Percentiles rank a stretch among this genome's conserved stretches.
These are phyloP conservation scores for human (Homo sapiens) DNA, from an alignment of 2,113 vertebrate genomes.

Conservation along the genomic window DNA sequence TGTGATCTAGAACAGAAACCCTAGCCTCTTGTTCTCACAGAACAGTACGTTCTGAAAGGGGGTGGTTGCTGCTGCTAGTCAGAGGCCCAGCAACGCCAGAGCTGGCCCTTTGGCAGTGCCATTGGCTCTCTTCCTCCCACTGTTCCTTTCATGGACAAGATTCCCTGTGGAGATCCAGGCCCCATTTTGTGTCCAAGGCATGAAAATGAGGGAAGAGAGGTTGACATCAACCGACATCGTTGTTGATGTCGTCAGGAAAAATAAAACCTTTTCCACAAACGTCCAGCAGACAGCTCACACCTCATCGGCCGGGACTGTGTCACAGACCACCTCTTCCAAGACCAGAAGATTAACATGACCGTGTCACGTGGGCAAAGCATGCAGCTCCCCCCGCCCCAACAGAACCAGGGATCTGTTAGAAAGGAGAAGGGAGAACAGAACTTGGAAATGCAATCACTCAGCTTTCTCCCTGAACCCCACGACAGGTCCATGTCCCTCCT, in stretches of 20 bases:
- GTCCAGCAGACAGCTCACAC: not conserved
- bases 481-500: not conserved
- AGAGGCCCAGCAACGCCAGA: not conserved
- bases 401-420: not conserved
- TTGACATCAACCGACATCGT: no score
- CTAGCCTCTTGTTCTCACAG: not conserved
- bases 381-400: no score
- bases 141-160: not conserved
- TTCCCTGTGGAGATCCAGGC: not conserved
- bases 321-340: accelerated
- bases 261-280: no score
- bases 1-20: not conserved
- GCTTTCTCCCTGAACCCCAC: not conserved
- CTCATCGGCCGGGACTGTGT: accelerated
- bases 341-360: not conserved
- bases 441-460: accelerated
- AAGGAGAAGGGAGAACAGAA: not conserved
- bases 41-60: not conserved
- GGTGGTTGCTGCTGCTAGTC: accelerated
- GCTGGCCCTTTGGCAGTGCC: not conserved
- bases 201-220: not conserved
- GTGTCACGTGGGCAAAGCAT: not conserved
- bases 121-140: not conserved
- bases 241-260: not conserved
- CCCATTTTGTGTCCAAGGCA: not conserved